phyloP scores from a whole-genome alignment of 1,140 invertebrate species.

The Oryzaephilus surinamensis region DNA sequence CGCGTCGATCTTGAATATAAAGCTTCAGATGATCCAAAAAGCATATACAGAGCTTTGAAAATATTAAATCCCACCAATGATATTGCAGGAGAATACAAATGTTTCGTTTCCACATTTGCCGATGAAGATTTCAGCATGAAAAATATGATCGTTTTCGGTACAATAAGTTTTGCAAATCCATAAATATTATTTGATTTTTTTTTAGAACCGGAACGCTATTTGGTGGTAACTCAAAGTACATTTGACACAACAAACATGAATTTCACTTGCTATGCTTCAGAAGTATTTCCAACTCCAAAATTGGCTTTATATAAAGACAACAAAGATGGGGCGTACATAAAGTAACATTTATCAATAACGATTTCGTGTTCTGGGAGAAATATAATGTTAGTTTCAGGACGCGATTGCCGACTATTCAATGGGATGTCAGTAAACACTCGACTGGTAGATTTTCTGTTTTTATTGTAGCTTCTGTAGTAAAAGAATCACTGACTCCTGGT shows the following conservation, averaged over 20 bases:
- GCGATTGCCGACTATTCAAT: conserved; percentile 20
- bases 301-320: conserved; percentile 30
- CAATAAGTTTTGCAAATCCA: neutral
- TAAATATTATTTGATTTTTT: conserved; percentile 6
- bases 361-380: neutral
- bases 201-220: conserved; percentile 28
- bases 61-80: conserved; percentile 53
- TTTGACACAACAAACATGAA: conserved; percentile 28
- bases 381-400: conserved; percentile 1
- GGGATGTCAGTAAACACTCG: conserved; percentile 26
- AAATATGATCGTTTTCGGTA: conserved; percentile 55
- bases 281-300: conserved; percentile 38
- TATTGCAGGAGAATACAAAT: conserved; percentile 54
- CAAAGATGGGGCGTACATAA: conserved; percentile 18
- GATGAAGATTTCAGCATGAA: conserved; percentile 47
- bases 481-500: conserved; percentile 19
- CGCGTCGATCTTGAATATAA: conserved; percentile 48
- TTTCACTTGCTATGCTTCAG: conserved; percentile 36
- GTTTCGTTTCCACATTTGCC: conserved; percentile 51
- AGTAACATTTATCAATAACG: conserved; percentile 8
- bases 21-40: conserved; percentile 46
- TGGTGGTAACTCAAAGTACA: conserved; percentile 23
- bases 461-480: conserved; percentile 21
- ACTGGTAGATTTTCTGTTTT: conserved; percentile 23
- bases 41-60: conserved; percentile 54